Percentiles rank a stretch among this genome's conserved stretches.
Evolutionary conservation across 37 sponge, comb jelly and placozoan species (phyloP).

Genomic region (Halichondria panicea): DNA sequence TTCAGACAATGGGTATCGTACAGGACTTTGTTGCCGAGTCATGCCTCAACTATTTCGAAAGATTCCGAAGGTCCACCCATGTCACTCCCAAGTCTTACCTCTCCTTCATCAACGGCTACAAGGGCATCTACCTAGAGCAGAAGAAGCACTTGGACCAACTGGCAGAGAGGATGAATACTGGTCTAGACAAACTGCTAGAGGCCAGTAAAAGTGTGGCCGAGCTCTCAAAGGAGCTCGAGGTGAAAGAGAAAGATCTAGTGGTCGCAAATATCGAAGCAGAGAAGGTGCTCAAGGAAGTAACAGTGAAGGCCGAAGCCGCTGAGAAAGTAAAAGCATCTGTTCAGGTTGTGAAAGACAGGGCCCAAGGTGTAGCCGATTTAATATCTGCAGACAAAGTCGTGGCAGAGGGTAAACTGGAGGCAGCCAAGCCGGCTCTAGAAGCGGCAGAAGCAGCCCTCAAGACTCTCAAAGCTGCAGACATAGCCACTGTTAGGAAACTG

Average conservation of each 20-base stretch:
- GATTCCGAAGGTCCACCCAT: constrained; percentile 93
- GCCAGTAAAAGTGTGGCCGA: constrained; percentile 87
- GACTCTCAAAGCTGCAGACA: constrained; percentile 97
- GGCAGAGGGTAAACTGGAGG: constrained; percentile 90
- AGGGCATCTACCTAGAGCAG: constrained; percentile 86
- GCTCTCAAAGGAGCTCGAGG: constrained; percentile 87
- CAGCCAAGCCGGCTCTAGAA: constrained; percentile 93
- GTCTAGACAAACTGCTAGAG: constrained; percentile 93
- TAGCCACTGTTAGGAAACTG: constrained; percentile 96
- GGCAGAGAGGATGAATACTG: constrained; percentile 93
- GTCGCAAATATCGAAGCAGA: constrained; percentile 91
- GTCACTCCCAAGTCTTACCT: constrained; percentile 99
- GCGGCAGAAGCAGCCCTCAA: constrained; percentile 97
- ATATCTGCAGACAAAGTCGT: constrained; percentile 91
- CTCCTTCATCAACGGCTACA: constrained; percentile 95
- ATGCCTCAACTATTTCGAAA: constrained; percentile 93
- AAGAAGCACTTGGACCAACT: constrained; percentile 79
- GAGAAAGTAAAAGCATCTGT: constrained; percentile 98
- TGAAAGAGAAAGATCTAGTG: constrained; percentile 95
- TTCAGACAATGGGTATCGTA: constrained; percentile 94
- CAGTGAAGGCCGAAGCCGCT: constrained; percentile 95
- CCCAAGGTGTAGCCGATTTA: constrained; percentile 94
- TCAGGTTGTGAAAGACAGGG: constrained; percentile 98
- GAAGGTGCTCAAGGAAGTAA: constrained; percentile 93
- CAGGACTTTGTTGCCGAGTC: constrained; percentile 98